phyloP scores from a whole-genome alignment of 2,888 invertebrate species.

The Rhodophaea formosa region DNA sequence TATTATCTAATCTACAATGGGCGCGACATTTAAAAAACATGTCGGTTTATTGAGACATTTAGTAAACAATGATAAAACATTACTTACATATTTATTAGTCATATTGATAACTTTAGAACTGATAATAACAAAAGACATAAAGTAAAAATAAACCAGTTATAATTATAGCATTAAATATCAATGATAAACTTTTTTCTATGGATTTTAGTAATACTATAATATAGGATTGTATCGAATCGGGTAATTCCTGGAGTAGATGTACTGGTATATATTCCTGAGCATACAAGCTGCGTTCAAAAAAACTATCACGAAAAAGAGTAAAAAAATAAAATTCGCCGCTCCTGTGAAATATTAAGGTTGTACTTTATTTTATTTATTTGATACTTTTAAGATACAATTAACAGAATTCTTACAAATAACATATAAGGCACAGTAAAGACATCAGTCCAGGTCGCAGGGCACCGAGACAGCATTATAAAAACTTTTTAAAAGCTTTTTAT shows the following conservation, averaged over 20 bases:
- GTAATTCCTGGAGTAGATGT: neutral
- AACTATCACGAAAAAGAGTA: neutral
- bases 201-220: no score
- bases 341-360: slow-evolving; percentile 1
- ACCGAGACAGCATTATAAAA: no score
- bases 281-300: neutral
- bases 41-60: neutral
- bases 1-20: neutral
- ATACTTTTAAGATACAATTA: neutral
- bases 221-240: no score
- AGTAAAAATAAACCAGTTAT: no score
- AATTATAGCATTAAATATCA: no score
- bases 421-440: slow-evolving; percentile 27
- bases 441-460: neutral
- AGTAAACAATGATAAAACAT: neutral
- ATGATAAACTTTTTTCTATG: no score
- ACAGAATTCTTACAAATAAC: slow-evolving; percentile 15
- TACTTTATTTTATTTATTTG: neutral
- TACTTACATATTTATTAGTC: neutral
- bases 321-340: neutral
- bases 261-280: neutral
- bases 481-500: no score
- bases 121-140: no score
- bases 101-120: neutral
- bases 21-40: neutral